Conservation (phyloP, 2,888 invertebrate species). For the Ectemnius continuus region DNA sequence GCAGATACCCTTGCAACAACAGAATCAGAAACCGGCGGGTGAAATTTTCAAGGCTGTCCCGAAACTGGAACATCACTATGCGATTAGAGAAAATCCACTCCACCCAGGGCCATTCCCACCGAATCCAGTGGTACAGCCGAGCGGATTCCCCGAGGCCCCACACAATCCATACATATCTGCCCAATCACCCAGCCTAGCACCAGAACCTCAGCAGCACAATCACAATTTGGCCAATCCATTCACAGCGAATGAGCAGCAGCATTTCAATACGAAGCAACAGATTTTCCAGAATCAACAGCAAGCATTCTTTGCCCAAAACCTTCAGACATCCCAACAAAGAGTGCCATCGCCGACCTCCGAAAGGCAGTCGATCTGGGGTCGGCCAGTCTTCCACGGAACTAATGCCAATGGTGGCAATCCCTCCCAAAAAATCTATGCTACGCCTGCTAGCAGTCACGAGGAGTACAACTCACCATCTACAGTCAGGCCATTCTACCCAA, state of each 20-base stretch:
- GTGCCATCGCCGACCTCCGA: constrained; percentile 45
- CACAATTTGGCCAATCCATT: constrained; percentile 19
- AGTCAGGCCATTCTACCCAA: constrained; percentile 77
- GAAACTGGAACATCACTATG: constrained; percentile 87
- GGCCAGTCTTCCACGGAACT: constrained; percentile 60
- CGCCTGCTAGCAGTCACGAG: constrained; percentile 67
- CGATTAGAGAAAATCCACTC: constrained; percentile 75
- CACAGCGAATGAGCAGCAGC: constrained; percentile 49
- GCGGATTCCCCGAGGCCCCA: constrained; percentile 52
- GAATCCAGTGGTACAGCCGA: constrained; percentile 59
- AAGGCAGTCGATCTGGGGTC: constrained; percentile 69
- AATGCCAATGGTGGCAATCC: constrained; percentile 35
- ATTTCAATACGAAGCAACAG: constrained; percentile 56
- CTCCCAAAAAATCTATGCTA: constrained; percentile 72
- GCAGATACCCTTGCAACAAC: constrained; percentile 77
- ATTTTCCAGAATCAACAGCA: constrained; percentile 73
- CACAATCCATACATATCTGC: constrained; percentile 80
- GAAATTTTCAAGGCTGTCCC: constrained; percentile 88
- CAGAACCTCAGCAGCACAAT: constrained; percentile 47
- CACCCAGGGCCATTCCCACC: constrained; percentile 76
- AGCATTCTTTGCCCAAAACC: constrained; percentile 67
- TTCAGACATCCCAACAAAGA: constrained; percentile 71
- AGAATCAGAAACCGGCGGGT: constrained; percentile 80
- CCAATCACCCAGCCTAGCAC: constrained; percentile 67
- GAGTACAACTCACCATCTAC: constrained; percentile 73